Percentiles rank a stretch among this genome's conserved stretches.
phyloP scores from a whole-genome alignment of 1,140 invertebrate genomes.

The Drosophila yakuba region DNA sequence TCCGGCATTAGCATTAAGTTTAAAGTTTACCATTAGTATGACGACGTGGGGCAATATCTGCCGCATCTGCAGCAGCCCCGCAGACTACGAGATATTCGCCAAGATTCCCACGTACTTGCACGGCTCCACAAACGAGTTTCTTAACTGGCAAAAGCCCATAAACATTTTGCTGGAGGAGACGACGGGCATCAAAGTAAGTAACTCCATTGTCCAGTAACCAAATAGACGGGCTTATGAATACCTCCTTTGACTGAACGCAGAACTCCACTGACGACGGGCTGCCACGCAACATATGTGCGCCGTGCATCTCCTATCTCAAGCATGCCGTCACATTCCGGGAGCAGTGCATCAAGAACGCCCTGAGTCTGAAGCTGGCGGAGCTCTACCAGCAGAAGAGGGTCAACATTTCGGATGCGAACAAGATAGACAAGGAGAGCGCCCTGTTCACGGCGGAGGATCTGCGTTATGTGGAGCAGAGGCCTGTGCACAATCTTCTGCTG shows the following conservation, averaged over 20 bases:
- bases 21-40: slow-evolving; percentile 44
- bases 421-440: slow-evolving; percentile 60
- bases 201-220: too few species aligned
- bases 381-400: slow-evolving; percentile 58
- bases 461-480: slow-evolving; percentile 62
- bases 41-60: slow-evolving; percentile 76
- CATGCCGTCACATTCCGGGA: slow-evolving; percentile 81
- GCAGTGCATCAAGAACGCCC: slow-evolving; percentile 72
- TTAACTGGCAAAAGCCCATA: slow-evolving; percentile 80
- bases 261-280: slow-evolving; percentile 69
- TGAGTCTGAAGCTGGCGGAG: slow-evolving; percentile 70
- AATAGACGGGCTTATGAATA: background rate
- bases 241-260: slow-evolving; percentile 20
- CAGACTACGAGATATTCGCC: slow-evolving; percentile 78
- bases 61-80: slow-evolving; percentile 78
- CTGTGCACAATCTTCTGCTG: slow-evolving; percentile 62
- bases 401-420: slow-evolving; percentile 21
- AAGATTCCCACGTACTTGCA: slow-evolving; percentile 82
- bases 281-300: slow-evolving; percentile 70
- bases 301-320: slow-evolving; percentile 82
- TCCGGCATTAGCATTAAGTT: slow-evolving; percentile 33
- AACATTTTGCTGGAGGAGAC: slow-evolving; percentile 75
- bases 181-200: slow-evolving; percentile 70
- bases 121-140: slow-evolving; percentile 74
- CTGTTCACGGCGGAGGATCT: slow-evolving; percentile 64